These are phyloP conservation scores for Ceratosolen fusciceps DNA, from an alignment of 1,140 invertebrate genomes.

Conservation along the genomic window DNA sequence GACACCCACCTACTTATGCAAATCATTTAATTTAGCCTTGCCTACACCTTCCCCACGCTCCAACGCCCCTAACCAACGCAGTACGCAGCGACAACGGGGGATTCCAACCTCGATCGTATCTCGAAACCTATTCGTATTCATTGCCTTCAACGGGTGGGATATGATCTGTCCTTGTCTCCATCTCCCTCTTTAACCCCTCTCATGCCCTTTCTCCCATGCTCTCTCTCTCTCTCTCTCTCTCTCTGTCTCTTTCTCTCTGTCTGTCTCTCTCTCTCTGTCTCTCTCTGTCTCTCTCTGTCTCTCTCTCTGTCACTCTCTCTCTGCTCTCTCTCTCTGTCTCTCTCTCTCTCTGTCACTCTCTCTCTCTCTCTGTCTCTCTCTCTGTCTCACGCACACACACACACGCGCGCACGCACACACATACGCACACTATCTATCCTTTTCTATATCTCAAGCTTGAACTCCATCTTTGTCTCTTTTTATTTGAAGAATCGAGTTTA, in stretches of 20 bases:
- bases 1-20: constrained; percentile 74
- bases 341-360: constrained; percentile 9
- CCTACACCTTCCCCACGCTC: constrained; percentile 34
- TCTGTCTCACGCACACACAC: constrained; percentile 32
- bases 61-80: not conserved
- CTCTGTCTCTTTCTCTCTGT: constrained; percentile 17
- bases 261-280: constrained; percentile 42
- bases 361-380: constrained; percentile 47
- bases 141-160: constrained; percentile 64
- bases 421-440: not conserved
- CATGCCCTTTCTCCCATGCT: too few relatives aligned
- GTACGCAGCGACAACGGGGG: constrained; percentile 25
- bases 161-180: constrained; percentile 52
- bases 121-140: constrained; percentile 73
- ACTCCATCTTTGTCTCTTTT: constrained; percentile 6
- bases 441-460: constrained; percentile 10
- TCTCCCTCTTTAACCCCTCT: constrained; percentile 28
- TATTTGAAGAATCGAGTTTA: constrained; percentile 30
- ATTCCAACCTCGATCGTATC: constrained; percentile 70
- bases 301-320: constrained; percentile 19
- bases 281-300: constrained; percentile 50
- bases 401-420: not conserved
- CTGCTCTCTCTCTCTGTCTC: too few relatives aligned
- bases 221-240: constrained; percentile 16
- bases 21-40: constrained; percentile 73